Evolutionary conservation across 2,797 vertebrate genomes (phyloP), one percentile per base, ranked within the genome.

Genomic region (Enteromius viviparus): DNA sequence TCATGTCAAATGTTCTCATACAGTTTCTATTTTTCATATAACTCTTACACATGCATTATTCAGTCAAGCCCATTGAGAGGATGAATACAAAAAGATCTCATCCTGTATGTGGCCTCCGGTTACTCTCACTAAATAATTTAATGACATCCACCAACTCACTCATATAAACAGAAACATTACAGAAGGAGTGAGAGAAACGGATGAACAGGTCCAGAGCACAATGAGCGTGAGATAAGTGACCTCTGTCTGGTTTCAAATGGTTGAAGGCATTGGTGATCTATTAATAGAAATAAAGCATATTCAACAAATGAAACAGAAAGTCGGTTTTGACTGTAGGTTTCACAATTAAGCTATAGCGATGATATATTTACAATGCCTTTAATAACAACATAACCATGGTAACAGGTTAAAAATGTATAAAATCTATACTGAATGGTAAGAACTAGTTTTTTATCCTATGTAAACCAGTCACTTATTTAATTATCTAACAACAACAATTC

Each of bases 81-180:
- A 47, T 79, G 81, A 82, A 84, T 58, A 74, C 79, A 87, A 66
- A 71, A 60, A 81, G 87, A 85, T 68, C 76, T 84, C 84, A 76
- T 78, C 62, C 80, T 82, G 64, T 76, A 72, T 60, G 66, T 85
- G 80, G 79, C 84, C 86, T 88, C 80, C 77, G 69, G 87, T 86
- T 88, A 86, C 87, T 87, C 72, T 80, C 53, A 19, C 42, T 87
- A 64, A 87, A 88, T 87, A 83, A 88, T 88, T 84, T 23, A 88
- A 80, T 69, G 68, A 23, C 17, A 80, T 80, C 82, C 76, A 80
- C 66, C 78, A 80, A 82, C 71, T 83, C 58, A 76, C 64, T 82
- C 65, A 81, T 83, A 80, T 71, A 76, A 78, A 70, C 76, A 82
- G 26, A 69, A 51, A 79, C 55, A 76, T 49, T 60, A 66, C 51